Conservation (phyloP, 2,797 vertebrate genomes). For the Leuciscus waleckii region DNA sequence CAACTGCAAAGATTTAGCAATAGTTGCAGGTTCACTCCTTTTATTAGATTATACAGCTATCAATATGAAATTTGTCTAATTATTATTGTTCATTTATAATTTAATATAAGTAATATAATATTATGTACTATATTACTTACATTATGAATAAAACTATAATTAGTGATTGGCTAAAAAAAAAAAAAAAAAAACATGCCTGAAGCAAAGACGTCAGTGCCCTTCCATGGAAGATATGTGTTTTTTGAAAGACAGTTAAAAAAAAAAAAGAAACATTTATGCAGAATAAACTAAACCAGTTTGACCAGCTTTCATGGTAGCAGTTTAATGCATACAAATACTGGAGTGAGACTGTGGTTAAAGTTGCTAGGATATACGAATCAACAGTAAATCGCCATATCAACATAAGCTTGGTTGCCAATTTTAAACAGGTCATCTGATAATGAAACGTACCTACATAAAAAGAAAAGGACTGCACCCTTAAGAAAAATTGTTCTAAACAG, state of each 20-base stretch:
- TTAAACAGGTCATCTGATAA: neutral
- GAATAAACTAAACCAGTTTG: neutral
- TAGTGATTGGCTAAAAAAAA: neutral
- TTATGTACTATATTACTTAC: too few species aligned
- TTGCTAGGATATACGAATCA: neutral
- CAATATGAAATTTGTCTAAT: neutral
- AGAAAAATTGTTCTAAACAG: neutral
- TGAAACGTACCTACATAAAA: neutral
- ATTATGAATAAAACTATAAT: neutral
- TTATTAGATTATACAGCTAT: neutral
- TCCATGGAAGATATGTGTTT: neutral
- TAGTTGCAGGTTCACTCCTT: neutral
- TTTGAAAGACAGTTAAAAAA: neutral
- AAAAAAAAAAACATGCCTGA: neutral
- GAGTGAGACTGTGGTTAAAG: neutral
- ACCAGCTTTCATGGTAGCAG: neutral
- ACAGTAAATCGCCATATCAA: neutral
- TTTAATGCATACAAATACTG: neutral
- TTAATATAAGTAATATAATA: neutral
- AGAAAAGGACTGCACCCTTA: neutral
- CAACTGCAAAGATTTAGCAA: neutral
- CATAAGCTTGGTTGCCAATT: neutral
- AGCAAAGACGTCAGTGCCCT: neutral
- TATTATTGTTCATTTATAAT: neutral
- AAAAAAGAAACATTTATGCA: neutral